Evolutionary conservation across 2,113 vertebrate genomes (phyloP), one percentile per base, ranked within the genome.

Genomic region (Catharus minimus): DNA sequence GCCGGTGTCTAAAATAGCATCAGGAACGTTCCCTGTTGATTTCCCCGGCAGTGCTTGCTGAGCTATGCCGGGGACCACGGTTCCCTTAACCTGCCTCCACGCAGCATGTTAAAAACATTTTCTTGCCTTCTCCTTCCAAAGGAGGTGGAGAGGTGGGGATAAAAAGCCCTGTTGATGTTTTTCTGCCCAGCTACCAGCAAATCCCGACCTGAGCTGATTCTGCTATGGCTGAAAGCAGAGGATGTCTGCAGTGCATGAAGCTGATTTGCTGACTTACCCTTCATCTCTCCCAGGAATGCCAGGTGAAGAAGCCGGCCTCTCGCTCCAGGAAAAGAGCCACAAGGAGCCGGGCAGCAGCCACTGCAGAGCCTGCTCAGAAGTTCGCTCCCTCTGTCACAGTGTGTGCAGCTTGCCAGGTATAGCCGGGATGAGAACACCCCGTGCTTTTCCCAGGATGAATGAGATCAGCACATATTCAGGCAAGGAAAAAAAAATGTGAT

Each of bases 401-500:
- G 47, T 41, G 16, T 85, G 94, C 86, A 95, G 94, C 94, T 94
- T 92, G 95, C 88, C 92, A 95, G 95, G 95, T 95, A 94, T 36
- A 92, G 89, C 86, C 17, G 56, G 68, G 92, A 82, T 81, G 82
- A 93, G 87, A 93, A 95, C 93, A 82, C 76, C 64, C 88, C 14
- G 88, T 93, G 89, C 92, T 90, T 88, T 86, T 87, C 92, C 90
- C 82, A 73, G 55, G 90, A 92, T 96, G 92, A 92, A 89, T 94
- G 96, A 96, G 95, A 96, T 96, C 96, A 97, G 95, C 95, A 83
- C 91, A 94, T 92, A 95, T 72, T 81, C 89, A 82, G 65, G 86
- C 69, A 75, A 84, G 32, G 39, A 2, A 14, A 68, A 62, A 76
- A 64, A 39, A 46, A 13, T 50, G 41, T 23, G 44, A 77, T 80